phyloP scores from a whole-genome alignment of 2,888 invertebrate species.

The Lepidochrysops patricia region DNA sequence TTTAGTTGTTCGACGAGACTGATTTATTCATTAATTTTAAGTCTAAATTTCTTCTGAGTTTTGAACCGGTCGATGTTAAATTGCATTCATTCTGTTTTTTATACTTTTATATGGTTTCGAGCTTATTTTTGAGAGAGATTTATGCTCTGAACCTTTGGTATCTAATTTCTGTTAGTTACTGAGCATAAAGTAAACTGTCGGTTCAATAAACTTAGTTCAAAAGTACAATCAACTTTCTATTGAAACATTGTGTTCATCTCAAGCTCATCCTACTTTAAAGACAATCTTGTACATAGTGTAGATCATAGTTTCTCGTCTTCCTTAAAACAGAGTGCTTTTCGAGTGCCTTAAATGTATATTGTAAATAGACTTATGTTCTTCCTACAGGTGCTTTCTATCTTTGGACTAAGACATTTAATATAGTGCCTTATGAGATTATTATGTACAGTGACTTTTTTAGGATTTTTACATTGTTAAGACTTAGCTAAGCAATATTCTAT shows the following conservation, averaged over 20 bases:
- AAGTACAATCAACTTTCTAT: background rate
- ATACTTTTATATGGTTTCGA: too few species aligned
- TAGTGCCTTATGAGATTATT: constrained; percentile 45
- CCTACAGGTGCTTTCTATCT: constrained; percentile 20
- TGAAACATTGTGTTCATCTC: background rate
- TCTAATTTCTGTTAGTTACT: too few species aligned
- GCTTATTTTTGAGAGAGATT: too few species aligned
- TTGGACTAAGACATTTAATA: constrained; percentile 11
- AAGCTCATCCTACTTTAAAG: constrained; percentile 13
- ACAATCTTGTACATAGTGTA: constrained; percentile 5
- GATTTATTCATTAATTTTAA: constrained; percentile 55
- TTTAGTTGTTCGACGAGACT: constrained; percentile 59
- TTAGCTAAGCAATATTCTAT: constrained; percentile 31
- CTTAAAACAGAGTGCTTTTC: constrained; percentile 32
- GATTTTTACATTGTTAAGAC: constrained; percentile 44
- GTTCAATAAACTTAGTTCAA: background rate
- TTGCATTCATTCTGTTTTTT: too few species aligned
- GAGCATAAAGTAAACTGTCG: too few species aligned
- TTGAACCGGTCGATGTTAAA: constrained; percentile 36
- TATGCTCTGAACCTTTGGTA: too few species aligned
- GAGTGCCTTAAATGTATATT: constrained; percentile 20
- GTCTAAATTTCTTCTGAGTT: constrained; percentile 35
- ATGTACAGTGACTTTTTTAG: constrained; percentile 53
- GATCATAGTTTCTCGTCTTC: constrained; percentile 23
- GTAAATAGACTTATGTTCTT: constrained; percentile 18